Evolutionary conservation across 2,888 invertebrate genomes (phyloP).

Genomic region (Clostera curtula): DNA sequence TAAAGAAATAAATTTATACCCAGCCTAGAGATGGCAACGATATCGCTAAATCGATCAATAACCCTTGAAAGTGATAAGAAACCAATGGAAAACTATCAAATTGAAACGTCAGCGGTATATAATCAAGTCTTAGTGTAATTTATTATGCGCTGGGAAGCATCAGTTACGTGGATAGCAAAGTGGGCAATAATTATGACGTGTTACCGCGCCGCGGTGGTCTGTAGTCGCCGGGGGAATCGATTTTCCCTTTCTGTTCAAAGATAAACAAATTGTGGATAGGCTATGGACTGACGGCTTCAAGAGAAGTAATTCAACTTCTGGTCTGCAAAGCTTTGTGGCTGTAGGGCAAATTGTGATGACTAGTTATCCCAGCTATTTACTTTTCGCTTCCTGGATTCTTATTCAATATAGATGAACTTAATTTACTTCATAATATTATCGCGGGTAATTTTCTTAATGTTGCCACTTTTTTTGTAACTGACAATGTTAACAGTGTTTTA

Average conservation of each 20-base stretch:
- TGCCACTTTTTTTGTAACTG: too few relatives aligned
- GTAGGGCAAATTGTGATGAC: too few relatives aligned
- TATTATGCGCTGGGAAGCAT: slow-evolving; percentile 31
- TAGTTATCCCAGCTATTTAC: too few relatives aligned
- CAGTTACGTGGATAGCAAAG: slow-evolving; percentile 21
- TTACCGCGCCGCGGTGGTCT: slow-evolving; percentile 34
- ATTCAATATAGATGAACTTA: too few relatives aligned
- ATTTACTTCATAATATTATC: too few relatives aligned
- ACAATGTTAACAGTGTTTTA: too few relatives aligned
- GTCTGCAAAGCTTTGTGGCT: too few relatives aligned
- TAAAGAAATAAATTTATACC: slow-evolving; percentile 65
- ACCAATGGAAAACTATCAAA: slow-evolving; percentile 46
- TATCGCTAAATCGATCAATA: slow-evolving; percentile 65
- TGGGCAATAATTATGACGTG: slow-evolving; percentile 34
- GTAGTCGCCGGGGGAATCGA: slow-evolving; percentile 17
- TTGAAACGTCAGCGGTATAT: slow-evolving; percentile 56
- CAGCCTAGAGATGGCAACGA: slow-evolving; percentile 50
- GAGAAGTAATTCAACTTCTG: too few relatives aligned
- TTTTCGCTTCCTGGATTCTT: too few relatives aligned
- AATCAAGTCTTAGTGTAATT: slow-evolving; percentile 41
- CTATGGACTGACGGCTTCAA: background rate
- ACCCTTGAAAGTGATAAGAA: slow-evolving; percentile 57
- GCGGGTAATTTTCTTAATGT: too few relatives aligned
- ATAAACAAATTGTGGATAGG: slow-evolving; percentile 10
- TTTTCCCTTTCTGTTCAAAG: slow-evolving; percentile 20